These are phyloP conservation scores for Melieria omissa DNA, from an alignment of 2,888 invertebrate species.

Conservation along the genomic window DNA sequence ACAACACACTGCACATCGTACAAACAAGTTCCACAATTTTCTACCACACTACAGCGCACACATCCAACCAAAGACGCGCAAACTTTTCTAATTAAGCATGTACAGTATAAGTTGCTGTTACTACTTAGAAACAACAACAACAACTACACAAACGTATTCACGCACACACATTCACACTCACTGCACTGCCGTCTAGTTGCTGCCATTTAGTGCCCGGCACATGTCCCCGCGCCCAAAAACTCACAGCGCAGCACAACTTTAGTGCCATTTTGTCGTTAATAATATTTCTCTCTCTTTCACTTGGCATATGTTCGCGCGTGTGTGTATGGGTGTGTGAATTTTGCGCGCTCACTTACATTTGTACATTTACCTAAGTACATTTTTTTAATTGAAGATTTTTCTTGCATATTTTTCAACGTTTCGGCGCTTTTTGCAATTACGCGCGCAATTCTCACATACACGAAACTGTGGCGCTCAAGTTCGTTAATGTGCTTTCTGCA, in stretches of 20 bases:
- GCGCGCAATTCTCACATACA: too few species aligned
- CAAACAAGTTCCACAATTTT: background rate
- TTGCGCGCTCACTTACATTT: background rate
- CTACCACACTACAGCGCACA: background rate
- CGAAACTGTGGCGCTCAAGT: too few species aligned
- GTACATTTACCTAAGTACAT: background rate
- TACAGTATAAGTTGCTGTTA: slow-evolving; percentile 13
- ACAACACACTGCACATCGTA: too few species aligned
- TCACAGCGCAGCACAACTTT: background rate
- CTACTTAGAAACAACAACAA: slow-evolving; percentile 3
- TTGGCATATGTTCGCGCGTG: background rate
- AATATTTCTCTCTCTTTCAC: slow-evolving; percentile 14
- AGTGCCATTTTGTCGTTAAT: slow-evolving; percentile 16
- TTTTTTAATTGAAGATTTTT: too few species aligned
- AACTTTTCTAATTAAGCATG: slow-evolving; percentile 25
- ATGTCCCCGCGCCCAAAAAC: too few species aligned
- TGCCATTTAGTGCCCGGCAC: background rate
- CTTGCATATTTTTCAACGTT: too few species aligned
- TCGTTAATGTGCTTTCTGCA: too few species aligned
- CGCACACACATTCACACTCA: slow-evolving; percentile 3
- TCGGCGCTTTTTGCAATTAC: too few species aligned
- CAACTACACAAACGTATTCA: background rate
- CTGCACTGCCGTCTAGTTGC: too few species aligned
- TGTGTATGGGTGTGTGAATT: background rate
- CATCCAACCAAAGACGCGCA: background rate